A percentile compares a stretch with the other conserved stretches of the same genome.
phyloP scores from a whole-genome alignment of 2,888 invertebrate genomes.

The Callosobruchus maculatus region DNA sequence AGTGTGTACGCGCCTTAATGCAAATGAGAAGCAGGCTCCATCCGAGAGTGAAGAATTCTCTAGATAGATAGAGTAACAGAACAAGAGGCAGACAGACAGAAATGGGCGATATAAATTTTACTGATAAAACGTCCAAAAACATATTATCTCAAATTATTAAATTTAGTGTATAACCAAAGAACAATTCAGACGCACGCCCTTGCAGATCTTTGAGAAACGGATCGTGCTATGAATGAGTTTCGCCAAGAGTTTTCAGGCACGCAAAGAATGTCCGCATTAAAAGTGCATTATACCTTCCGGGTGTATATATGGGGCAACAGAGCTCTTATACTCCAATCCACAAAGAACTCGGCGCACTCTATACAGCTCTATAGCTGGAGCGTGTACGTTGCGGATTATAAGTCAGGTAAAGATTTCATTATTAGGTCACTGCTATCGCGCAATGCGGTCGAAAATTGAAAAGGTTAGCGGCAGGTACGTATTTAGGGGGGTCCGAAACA shows the following conservation, averaged over 20 bases:
- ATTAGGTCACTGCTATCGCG: neutral
- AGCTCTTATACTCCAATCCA: neutral
- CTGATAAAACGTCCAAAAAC: too few relatives aligned
- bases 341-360: neutral
- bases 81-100: too few relatives aligned
- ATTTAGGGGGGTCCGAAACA: too few relatives aligned
- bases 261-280: constrained; percentile 15
- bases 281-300: constrained; percentile 13
- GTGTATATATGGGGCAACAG: constrained; percentile 4
- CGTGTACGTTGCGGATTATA: neutral
- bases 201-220: constrained; percentile 4
- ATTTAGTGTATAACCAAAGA: too few relatives aligned
- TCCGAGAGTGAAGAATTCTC: too few relatives aligned
- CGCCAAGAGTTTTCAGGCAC: constrained; percentile 5
- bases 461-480: neutral
- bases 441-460: neutral
- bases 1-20: too few relatives aligned
- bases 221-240: neutral
- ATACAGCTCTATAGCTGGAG: neutral
- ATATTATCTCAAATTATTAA: too few relatives aligned
- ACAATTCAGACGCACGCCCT: constrained; percentile 8
- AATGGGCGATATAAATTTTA: too few relatives aligned
- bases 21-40: too few relatives aligned
- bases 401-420: neutral
- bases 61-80: too few relatives aligned